These are phyloP conservation scores for Caprella mutica DNA, from an alignment of 2,888 invertebrate genomes.

Conservation along the genomic window DNA sequence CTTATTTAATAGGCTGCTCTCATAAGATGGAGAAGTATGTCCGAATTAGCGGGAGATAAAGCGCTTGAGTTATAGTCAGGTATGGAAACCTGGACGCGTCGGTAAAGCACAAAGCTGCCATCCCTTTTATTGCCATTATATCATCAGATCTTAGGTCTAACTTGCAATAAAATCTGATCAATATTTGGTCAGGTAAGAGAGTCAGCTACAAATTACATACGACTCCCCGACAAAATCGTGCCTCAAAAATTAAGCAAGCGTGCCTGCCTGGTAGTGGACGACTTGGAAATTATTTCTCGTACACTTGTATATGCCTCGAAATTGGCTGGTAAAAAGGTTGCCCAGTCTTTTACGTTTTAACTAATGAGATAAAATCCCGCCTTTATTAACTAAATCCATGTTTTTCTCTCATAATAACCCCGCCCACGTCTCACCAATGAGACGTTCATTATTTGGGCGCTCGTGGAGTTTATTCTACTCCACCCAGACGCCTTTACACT, in stretches of 20 bases:
- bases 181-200: conserved; percentile 5
- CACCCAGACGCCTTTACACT: too few relatives aligned
- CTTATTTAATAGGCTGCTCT: too few relatives aligned
- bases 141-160: conserved; percentile 7
- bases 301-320: conserved; percentile 4
- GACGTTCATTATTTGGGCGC: too few relatives aligned
- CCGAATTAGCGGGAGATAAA: too few relatives aligned
- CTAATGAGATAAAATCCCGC: conserved; percentile 7
- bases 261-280: too few relatives aligned
- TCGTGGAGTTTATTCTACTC: too few relatives aligned
- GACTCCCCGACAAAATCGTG: too few relatives aligned
- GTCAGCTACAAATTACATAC: too few relatives aligned
- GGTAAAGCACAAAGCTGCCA: neutral
- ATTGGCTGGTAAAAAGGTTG: conserved; percentile 7
- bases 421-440: conserved; percentile 8
- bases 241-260: too few relatives aligned
- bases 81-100: too few relatives aligned
- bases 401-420: conserved; percentile 3
- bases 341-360: conserved; percentile 1
- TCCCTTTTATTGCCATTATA: conserved; percentile 10
- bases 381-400: conserved; percentile 9
- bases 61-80: too few relatives aligned
- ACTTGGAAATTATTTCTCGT: conserved; percentile 3
- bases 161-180: conserved; percentile 8
- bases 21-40: too few relatives aligned